Evolutionary conservation across 2,888 invertebrate species (phyloP), one percentile per base, ranked within the genome.

Genomic region (Eledone cirrhosa): DNA sequence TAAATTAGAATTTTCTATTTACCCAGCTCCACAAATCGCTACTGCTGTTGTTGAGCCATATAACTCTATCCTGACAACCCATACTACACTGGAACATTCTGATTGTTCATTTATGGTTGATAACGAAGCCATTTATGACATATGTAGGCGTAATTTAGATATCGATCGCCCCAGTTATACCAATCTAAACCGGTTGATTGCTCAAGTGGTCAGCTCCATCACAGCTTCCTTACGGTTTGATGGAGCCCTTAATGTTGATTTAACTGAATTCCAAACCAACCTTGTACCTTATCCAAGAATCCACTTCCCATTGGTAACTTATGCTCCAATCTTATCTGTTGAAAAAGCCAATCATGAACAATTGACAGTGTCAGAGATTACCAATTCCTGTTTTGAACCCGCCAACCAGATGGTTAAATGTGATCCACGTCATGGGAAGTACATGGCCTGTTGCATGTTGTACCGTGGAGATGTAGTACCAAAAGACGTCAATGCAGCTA

Each of bases 21-120:
- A 96, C 89, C 96, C 96, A 8, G 95, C 96, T 19, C 96, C 96
- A 76, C 95, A 94, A 93, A 94, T 97, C 41, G 96, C 96, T 48
- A 97, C 97, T 0, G 96, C 97, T 0, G 97, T 97, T 19, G 97
- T 97, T 69, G 97, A 97, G 90, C 97, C 97, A 0, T 98, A 98
- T 94, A 98, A 98, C 93, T 97, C 97, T 0, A 97, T 98, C 79
- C 86, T 98, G 88, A 97, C 97, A 89, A 98, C 98, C 81, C 98
- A 98, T 92, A 97, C 97, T 79, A 97, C 97, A 80, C 85, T 93
- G 82, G 97, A 97, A 91, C 97, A 97, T 92, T 96, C 96, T 0
- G 97, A 97, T 93, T 97, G 97, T 91, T 97, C 97, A 77, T 98
- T 98, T 92, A 97, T 97, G 97, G 95, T 92, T 53, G 97, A 97